Evolutionary conservation across 1,140 invertebrate species (phyloP).

Genomic region (Tetragonula clypearis): DNA sequence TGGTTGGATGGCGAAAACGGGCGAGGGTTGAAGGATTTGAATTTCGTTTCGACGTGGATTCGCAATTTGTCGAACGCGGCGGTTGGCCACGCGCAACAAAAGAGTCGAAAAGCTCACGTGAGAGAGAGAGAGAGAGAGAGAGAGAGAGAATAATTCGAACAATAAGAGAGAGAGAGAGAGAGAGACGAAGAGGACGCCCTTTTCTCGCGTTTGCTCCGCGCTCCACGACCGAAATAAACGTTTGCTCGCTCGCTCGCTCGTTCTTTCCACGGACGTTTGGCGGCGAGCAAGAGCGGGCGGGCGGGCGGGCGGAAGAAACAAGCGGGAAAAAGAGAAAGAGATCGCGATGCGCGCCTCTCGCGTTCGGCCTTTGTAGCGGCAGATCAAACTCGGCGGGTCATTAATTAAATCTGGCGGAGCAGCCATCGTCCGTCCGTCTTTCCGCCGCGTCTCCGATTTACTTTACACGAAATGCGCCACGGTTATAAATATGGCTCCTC

Average conservation of each 20-base stretch:
- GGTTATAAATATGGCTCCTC: conserved; percentile 68
- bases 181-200: conserved; percentile 34
- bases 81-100: conserved; percentile 11
- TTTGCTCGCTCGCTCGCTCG: conserved; percentile 27
- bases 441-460: conserved; percentile 66
- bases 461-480: conserved; percentile 68
- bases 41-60: not conserved
- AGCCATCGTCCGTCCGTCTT: conserved; percentile 69
- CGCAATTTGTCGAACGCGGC: conserved; percentile 12
- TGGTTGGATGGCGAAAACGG: too few relatives aligned
- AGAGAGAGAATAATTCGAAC: not conserved
- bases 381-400: conserved; percentile 79
- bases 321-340: conserved; percentile 46
- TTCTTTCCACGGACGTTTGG: conserved; percentile 2
- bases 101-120: not conserved
- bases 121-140: not conserved
- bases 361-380: conserved; percentile 73
- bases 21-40: not conserved
- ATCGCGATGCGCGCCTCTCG: conserved; percentile 4
- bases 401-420: conserved; percentile 78
- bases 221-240: conserved; percentile 61
- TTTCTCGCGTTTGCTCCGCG: conserved; percentile 38
- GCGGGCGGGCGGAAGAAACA: not conserved
- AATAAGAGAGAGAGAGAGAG: conserved; percentile 2
- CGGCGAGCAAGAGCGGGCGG: not conserved